Conservation (phyloP, 2,888 invertebrate genomes). For the Temnothorax ravouxi region DNA sequence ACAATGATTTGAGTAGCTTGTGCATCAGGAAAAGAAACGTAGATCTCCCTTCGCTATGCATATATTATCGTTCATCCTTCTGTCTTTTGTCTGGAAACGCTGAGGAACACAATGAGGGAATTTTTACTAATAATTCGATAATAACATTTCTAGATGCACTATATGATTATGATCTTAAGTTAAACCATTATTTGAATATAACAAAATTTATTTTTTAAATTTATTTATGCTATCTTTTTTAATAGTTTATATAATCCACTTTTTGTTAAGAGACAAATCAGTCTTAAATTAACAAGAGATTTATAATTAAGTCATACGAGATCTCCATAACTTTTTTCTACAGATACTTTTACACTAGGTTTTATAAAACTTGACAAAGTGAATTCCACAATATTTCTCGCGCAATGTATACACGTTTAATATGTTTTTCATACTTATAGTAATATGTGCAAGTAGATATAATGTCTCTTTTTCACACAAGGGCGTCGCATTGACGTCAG, state of each 20-base stretch:
- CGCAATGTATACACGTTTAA: not conserved
- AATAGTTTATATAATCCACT: not conserved
- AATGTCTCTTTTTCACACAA: not conserved
- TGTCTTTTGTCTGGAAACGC: constrained; percentile 1
- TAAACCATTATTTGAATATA: not conserved
- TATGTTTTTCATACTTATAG: not conserved
- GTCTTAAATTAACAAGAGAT: not conserved
- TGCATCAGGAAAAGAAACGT: constrained; percentile 5
- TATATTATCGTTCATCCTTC: not conserved
- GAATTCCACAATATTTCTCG: not conserved
- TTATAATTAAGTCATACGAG: not conserved
- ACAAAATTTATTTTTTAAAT: not conserved
- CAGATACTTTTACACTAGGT: not conserved
- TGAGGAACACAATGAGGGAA: not conserved
- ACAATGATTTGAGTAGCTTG: constrained; percentile 33
- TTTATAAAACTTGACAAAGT: constrained; percentile 3
- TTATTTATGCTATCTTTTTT: not conserved
- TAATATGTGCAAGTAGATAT: not conserved
- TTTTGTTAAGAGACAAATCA: not conserved
- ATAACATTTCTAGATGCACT: not conserved
- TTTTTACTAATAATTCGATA: not conserved
- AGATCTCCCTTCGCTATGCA: not conserved
- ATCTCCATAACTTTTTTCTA: not conserved
- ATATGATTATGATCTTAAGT: not conserved
- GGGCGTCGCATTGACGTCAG: constrained; percentile 4